phyloP scores from a whole-genome alignment of 2,113 vertebrate genomes.

The Cepphus grylle region DNA sequence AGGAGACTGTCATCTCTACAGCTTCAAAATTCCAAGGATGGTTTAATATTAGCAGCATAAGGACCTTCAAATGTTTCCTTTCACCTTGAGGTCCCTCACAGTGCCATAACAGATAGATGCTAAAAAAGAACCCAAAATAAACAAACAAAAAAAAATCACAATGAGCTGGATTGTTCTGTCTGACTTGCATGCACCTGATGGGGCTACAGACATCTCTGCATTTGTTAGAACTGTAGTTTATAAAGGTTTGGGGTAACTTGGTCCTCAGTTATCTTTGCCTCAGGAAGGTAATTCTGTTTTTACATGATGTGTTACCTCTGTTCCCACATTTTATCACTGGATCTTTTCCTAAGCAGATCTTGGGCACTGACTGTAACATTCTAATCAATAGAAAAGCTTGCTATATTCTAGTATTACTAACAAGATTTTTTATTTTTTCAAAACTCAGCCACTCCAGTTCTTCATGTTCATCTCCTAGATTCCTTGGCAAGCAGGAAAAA shows the following conservation, averaged over 20 bases:
- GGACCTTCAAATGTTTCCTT: not conserved
- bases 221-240: not conserved
- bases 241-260: not conserved
- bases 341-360: not conserved
- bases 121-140: not conserved
- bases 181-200: fast-evolving
- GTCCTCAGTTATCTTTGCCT: not conserved
- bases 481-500: not conserved
- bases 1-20: not conserved
- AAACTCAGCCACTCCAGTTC: not conserved
- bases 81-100: not conserved
- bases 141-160: not conserved
- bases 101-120: not conserved
- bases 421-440: not conserved
- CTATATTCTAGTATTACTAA: not conserved
- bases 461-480: not conserved
- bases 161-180: not conserved
- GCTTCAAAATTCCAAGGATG: not conserved
- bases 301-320: not conserved
- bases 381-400: not conserved
- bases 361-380: not conserved
- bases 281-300: not conserved
- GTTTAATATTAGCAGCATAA: not conserved
- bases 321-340: not conserved
- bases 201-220: not conserved